phyloP scores from a whole-genome alignment of 2,888 invertebrate genomes.

The Calameuta pallipes region DNA sequence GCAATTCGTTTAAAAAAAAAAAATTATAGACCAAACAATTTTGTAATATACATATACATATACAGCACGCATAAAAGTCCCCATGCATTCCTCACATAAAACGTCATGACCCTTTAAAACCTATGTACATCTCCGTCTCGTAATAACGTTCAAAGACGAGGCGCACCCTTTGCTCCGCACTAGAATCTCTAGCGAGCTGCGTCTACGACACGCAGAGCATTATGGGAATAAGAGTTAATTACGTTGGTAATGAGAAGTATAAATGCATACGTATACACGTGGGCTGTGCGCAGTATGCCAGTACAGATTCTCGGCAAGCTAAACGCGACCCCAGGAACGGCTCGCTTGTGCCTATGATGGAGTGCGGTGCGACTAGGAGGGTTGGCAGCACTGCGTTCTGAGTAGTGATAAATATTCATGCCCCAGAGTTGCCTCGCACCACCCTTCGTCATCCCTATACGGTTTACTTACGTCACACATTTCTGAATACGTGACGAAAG shows the following conservation, averaged over 20 bases:
- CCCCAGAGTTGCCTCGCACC: slow-evolving; percentile 9
- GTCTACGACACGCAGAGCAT: not conserved
- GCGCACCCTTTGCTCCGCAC: not conserved
- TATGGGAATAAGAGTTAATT: slow-evolving; percentile 36
- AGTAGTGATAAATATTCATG: slow-evolving; percentile 44
- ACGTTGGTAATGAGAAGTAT: slow-evolving; percentile 42
- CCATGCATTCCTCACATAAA: no score
- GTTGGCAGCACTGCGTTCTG: slow-evolving; percentile 14
- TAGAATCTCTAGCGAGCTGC: not conserved
- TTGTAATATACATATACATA: no score
- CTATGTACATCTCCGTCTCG: not conserved
- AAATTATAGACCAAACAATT: not conserved
- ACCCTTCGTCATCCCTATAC: not conserved
- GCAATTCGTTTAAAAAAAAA: not conserved
- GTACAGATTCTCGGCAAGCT: not conserved
- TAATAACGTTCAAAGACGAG: not conserved
- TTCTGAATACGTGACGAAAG: slow-evolving; percentile 32
- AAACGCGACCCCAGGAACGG: not conserved
- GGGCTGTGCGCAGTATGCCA: not conserved
- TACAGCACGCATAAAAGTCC: no score
- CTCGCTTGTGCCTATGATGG: slow-evolving; percentile 4
- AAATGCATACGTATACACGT: slow-evolving; percentile 37
- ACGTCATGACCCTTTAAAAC: no score
- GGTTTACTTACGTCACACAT: slow-evolving; percentile 33
- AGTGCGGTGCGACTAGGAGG: slow-evolving; percentile 29